Conservation (phyloP, 2,113 vertebrate genomes). For the Mugil cephalus region DNA sequence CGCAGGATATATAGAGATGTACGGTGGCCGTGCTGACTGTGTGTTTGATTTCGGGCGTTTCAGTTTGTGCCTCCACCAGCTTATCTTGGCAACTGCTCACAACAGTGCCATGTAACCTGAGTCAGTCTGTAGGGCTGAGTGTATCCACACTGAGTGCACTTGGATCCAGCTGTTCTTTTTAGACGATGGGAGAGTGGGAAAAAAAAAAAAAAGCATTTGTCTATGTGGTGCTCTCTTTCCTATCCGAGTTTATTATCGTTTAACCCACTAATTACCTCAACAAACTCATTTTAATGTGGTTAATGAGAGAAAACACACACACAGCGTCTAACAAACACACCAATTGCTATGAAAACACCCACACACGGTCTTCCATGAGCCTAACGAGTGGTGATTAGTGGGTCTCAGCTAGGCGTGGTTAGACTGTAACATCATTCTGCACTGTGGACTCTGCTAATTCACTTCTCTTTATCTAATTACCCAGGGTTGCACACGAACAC, state of each 20-base stretch:
- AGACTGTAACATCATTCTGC: conserved; percentile 89
- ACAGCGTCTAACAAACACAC: conserved; percentile 36
- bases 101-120: conserved; percentile 16
- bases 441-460: conserved; percentile 94
- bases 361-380: conserved; percentile 63
- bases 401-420: conserved; percentile 85
- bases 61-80: conserved; percentile 41
- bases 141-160: conserved; percentile 6
- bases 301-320: conserved; percentile 51
- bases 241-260: conserved; percentile 60
- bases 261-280: conserved; percentile 59
- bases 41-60: conserved; percentile 60
- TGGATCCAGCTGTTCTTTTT: conserved; percentile 27
- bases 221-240: neutral
- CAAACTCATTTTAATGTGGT: conserved; percentile 60
- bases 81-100: conserved; percentile 42
- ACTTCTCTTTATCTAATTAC: conserved; percentile 95
- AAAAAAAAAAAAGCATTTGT: conserved; percentile 4
- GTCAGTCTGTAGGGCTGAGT: conserved; percentile 31
- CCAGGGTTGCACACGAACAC: conserved; percentile 73
- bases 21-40: conserved; percentile 55
- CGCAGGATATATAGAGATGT: conserved; percentile 56
- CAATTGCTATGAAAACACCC: conserved; percentile 10
- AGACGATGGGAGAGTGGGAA: neutral
- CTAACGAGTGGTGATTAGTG: conserved; percentile 95